These are phyloP conservation scores for Apis mellifera DNA, from an alignment of 1,140 invertebrate genomes.

Conservation along the genomic window Amel_HAv3.1 CM009943.2:3636001-3636500, in stretches of 20 bases:
- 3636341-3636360: slow-evolving; percentile 39
- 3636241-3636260: slow-evolving; percentile 24
- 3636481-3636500: slow-evolving; percentile 64
- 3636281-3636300: slow-evolving; percentile 14
- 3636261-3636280: slow-evolving; percentile 56
- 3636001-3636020: slow-evolving; percentile 60
- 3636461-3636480: slow-evolving; percentile 68
- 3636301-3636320: slow-evolving; percentile 34
- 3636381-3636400: slow-evolving; percentile 75
- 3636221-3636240: slow-evolving; percentile 38
- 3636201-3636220: background rate
- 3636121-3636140: slow-evolving; percentile 58
- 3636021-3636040: slow-evolving; percentile 12
- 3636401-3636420: slow-evolving; percentile 79
- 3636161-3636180: background rate
- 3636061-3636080: too few species aligned
- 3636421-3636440: slow-evolving; percentile 73
- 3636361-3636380: slow-evolving; percentile 58
- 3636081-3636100: too few species aligned
- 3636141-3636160: slow-evolving; percentile 10
- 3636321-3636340: slow-evolving; percentile 41
- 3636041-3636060: too few species aligned
- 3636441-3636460: slow-evolving; percentile 67
- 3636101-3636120: slow-evolving; percentile 34
- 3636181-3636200: background rate